These are phyloP conservation scores for Dunckerocampus dactyliophorus DNA, from an alignment of 2,113 vertebrate species.

Conservation along the genomic window DNA sequence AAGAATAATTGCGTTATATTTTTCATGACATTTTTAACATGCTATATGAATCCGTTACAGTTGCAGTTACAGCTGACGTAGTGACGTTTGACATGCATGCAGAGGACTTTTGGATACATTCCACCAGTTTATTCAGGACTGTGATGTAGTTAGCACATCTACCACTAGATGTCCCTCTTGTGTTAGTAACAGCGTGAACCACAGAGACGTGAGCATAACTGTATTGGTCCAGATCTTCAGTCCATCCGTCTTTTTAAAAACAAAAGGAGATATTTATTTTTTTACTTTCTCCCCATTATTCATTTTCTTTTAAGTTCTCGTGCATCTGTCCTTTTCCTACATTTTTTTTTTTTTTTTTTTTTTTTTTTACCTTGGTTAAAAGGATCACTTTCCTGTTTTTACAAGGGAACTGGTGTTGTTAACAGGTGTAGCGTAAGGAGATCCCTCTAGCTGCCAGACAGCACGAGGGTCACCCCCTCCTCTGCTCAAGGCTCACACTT, in stretches of 20 bases:
- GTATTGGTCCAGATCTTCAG: slow-evolving; percentile 55
- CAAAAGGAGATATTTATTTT: slow-evolving; percentile 68
- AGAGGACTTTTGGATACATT: slow-evolving; percentile 1
- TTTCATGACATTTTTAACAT: background rate
- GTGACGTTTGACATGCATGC: slow-evolving; percentile 7
- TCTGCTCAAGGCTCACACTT: slow-evolving; percentile 41
- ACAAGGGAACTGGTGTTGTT: slow-evolving; percentile 75
- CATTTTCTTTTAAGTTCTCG: slow-evolving; percentile 25
- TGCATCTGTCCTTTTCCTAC: slow-evolving; percentile 2
- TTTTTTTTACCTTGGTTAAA: slow-evolving; percentile 49
- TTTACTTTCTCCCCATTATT: slow-evolving; percentile 41
- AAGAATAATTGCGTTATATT: background rate
- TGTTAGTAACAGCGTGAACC: slow-evolving; percentile 45
- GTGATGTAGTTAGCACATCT: background rate
- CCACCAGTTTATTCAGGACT: background rate
- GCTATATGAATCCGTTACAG: background rate
- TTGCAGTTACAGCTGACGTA: background rate
- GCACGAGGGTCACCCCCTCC: slow-evolving; percentile 52
- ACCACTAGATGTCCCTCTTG: slow-evolving; percentile 84
- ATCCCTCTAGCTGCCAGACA: slow-evolving; percentile 71
- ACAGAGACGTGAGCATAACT: slow-evolving; percentile 49
- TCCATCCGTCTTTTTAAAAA: slow-evolving; percentile 73
- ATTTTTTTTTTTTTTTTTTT: slow-evolving; percentile 21
- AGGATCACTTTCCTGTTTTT: slow-evolving; percentile 77
- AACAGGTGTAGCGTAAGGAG: slow-evolving; percentile 80